Conservation (phyloP, 2,888 invertebrate genomes). For the Aradus depressus region DNA sequence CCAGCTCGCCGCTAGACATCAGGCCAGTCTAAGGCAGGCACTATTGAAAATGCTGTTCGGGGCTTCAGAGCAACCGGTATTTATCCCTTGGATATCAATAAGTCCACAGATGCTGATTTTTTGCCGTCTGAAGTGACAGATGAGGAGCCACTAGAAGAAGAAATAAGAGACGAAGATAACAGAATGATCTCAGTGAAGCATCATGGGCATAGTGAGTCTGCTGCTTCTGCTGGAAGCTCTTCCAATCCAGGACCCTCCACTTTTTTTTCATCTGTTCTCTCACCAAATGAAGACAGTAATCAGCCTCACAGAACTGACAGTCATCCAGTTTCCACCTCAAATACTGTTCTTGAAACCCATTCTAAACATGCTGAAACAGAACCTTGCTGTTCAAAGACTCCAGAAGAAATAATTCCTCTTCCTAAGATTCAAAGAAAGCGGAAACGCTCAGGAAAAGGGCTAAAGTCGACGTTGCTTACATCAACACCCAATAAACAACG, state of each 20-base stretch:
- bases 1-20: no score
- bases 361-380: constrained; percentile 10
- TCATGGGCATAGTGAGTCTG: constrained; percentile 5
- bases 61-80: constrained; percentile 13
- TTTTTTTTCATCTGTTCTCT: background rate
- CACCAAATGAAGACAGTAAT: constrained; percentile 3
- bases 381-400: no score
- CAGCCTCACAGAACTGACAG: constrained; percentile 5
- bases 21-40: no score
- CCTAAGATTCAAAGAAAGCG: constrained; percentile 8
- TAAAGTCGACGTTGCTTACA: constrained; percentile 6
- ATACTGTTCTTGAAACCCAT: background rate
- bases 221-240: constrained; percentile 5
- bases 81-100: constrained; percentile 13
- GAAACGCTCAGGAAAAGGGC: background rate
- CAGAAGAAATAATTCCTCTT: constrained; percentile 17
- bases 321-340: constrained; percentile 5
- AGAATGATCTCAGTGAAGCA: background rate
- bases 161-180: constrained; percentile 8
- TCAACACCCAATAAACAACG: constrained; percentile 13
- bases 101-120: constrained; percentile 15
- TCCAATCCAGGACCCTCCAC: constrained; percentile 6
- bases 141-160: constrained; percentile 9
- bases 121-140: constrained; percentile 17
- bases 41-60: no score